Evolutionary conservation across 2,888 invertebrate genomes (phyloP), one percentile per base, ranked within the genome.

Genomic region (Drosophila pseudotakahashii): DNA sequence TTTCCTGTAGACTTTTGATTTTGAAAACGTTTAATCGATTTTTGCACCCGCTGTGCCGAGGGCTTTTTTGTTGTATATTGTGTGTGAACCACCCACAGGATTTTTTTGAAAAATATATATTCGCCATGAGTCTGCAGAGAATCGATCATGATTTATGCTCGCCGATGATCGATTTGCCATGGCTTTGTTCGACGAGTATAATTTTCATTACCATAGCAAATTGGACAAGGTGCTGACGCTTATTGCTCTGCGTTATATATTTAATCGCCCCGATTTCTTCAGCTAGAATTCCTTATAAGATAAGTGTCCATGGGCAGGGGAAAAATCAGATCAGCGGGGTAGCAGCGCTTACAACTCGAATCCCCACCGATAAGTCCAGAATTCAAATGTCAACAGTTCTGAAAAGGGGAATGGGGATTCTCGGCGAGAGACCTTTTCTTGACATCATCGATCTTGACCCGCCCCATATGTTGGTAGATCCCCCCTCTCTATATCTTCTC

Each of bases 161-260:
- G 59, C 55, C 50, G 55, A 70, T 57, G 44, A 69, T 66, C 47
- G 73, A 67, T 81, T 85, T 83, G 75, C 78, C 78, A 79, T 73
- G 62, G 54, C 58, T 74, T 81, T 81, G 58, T 72, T 64, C 75
- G 39, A 69, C 78, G 74, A 82, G 73, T 76, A 76, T 79, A 78
- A 81, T 82, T 84, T 81, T 81, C 86, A 88, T 88, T 88, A 88
- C 81, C 86, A 79, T 82, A 79, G 79, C 89, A 88, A 88, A 89
- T 89, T 89, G 88, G 88, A 82, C 78, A 84, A 89, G 86, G 89
- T 88, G 89, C 86, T 89, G 89, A 89, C 79, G 89, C 84, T 84
- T 76, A 80, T 83, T 87, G 61, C 47, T 39, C 66, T 55, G 74
- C 73, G 73, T 54, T 78, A 78, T 86, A 78, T 75, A 77, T 81